Conservation (phyloP, 2,888 invertebrate genomes). For the Thyatira batis region DNA sequence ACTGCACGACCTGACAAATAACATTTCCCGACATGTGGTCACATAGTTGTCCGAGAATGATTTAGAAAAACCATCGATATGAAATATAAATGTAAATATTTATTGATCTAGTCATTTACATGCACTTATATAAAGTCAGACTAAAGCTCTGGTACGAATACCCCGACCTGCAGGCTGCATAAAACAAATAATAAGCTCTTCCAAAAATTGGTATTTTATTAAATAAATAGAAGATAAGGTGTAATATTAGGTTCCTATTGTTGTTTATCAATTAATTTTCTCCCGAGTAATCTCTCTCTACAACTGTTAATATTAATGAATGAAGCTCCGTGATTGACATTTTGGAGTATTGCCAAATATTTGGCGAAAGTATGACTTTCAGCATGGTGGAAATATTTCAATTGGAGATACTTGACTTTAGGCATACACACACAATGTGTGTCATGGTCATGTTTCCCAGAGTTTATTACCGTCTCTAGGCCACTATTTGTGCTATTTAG, state of each 20-base stretch:
- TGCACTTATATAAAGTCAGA: too few species aligned
- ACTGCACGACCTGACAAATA: too few species aligned
- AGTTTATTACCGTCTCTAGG: conserved; percentile 61
- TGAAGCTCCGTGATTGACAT: conserved; percentile 41
- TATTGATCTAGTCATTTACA: too few species aligned
- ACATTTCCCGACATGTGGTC: too few species aligned
- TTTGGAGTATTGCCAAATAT: conserved; percentile 61
- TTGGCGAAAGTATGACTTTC: conserved; percentile 56
- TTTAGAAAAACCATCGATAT: too few species aligned
- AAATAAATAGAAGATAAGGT: too few species aligned
- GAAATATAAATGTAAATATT: too few species aligned
- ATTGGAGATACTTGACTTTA: conserved; percentile 37
- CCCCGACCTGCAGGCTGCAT: too few species aligned
- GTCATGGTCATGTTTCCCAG: conserved; percentile 61
- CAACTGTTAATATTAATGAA: conserved; percentile 47
- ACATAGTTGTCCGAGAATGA: too few species aligned
- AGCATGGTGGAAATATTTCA: conserved; percentile 49
- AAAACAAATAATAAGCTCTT: too few species aligned
- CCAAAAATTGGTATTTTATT: too few species aligned
- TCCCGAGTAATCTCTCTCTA: conserved; percentile 20
- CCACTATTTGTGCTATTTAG: conserved; percentile 50
- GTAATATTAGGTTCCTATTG: not conserved
- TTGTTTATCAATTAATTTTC: not conserved
- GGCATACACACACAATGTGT: conserved; percentile 44
- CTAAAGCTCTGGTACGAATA: not conserved